Evolutionary conservation across 2,888 invertebrate genomes (phyloP).

Genomic region (Craniophora ligustri): DNA sequence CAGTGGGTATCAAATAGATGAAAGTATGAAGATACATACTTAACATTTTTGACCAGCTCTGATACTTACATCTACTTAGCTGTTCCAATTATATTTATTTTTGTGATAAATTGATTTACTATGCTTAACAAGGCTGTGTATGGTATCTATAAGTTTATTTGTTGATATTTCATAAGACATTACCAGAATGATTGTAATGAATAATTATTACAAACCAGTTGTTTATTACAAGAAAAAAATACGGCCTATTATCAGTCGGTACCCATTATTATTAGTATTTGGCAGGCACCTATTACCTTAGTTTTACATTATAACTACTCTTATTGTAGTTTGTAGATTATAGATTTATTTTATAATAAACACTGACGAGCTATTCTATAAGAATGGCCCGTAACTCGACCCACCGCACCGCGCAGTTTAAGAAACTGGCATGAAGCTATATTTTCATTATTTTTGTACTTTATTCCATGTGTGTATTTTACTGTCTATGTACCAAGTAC

Average conservation of each 20-base stretch:
- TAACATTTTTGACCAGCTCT: no score
- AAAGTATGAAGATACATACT: neutral
- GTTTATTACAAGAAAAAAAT: no score
- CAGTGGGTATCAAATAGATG: conserved; percentile 6
- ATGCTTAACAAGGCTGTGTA: neutral
- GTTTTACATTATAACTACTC: neutral
- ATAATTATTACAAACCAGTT: no score
- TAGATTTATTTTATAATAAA: neutral
- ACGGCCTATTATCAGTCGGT: conserved; percentile 39
- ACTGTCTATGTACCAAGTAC: conserved; percentile 44
- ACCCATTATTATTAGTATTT: conserved; percentile 30
- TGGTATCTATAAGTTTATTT: neutral
- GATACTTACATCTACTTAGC: no score
- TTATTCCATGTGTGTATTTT: conserved; percentile 37
- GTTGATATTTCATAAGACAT: neutral
- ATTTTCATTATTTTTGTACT: conserved; percentile 12
- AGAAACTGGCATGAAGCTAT: conserved; percentile 12
- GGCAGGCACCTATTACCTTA: conserved; percentile 5
- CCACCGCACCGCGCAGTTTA: conserved; percentile 12
- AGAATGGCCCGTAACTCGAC: neutral
- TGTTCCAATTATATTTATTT: no score
- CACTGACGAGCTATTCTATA: neutral
- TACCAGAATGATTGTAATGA: no score
- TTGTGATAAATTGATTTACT: neutral
- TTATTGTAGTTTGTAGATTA: conserved; percentile 24